Conservation (phyloP, 2,888 invertebrate species). For the Cylloceria caligata region DNA sequence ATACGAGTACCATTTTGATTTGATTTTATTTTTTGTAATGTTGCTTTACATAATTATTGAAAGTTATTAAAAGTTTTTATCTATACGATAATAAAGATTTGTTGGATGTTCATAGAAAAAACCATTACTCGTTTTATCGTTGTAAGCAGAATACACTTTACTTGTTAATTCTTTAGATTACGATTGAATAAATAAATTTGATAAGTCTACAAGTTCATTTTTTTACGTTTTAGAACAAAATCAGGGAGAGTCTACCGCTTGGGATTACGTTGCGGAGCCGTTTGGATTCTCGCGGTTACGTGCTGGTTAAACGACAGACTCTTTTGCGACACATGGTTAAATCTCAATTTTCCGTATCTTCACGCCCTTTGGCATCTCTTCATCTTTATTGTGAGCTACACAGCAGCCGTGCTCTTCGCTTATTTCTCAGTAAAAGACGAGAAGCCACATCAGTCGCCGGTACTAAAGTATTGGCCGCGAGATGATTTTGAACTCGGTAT, state of each 20-base stretch:
- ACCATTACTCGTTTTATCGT: too few relatives aligned
- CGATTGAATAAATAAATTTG: too few relatives aligned
- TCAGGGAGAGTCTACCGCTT: conserved; percentile 89
- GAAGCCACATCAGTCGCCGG: conserved; percentile 89
- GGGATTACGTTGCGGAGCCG: conserved; percentile 89
- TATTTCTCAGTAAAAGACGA: conserved; percentile 92
- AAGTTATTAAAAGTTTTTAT: too few relatives aligned
- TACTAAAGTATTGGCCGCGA: conserved; percentile 91
- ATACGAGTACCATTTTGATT: too few relatives aligned
- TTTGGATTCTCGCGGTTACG: conserved; percentile 89
- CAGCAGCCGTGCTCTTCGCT: conserved; percentile 91
- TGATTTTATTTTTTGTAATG: conserved; percentile 8
- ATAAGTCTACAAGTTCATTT: too few relatives aligned
- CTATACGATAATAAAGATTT: too few relatives aligned
- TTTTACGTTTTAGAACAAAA: conserved; percentile 86
- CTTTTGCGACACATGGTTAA: conserved; percentile 92
- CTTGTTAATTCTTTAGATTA: too few relatives aligned
- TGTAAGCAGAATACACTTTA: too few relatives aligned
- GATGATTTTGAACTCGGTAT: conserved; percentile 92
- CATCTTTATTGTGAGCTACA: conserved; percentile 92
- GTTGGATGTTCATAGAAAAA: too few relatives aligned
- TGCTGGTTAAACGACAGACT: conserved; percentile 93
- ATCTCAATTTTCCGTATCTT: conserved; percentile 92
- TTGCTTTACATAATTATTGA: too few relatives aligned
- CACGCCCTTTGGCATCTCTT: conserved; percentile 94